phyloP scores from a whole-genome alignment of 37 sponge, comb jelly and placozoan species.

The Cliona cf. orientalis region DNA sequence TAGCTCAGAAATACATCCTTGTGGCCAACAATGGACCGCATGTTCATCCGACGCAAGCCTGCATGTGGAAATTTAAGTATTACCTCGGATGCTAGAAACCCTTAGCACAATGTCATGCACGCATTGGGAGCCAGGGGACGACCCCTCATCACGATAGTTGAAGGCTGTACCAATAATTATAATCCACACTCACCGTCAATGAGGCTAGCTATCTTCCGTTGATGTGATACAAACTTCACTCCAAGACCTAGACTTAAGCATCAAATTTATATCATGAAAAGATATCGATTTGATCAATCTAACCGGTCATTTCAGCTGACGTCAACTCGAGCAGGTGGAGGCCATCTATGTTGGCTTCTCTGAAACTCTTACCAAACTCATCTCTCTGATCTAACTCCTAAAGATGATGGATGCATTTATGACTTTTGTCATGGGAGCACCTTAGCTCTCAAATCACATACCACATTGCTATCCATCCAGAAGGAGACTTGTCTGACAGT shows the following conservation, averaged over 20 bases:
- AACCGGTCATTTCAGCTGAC: conserved; percentile 52
- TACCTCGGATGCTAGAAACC: too few relatives aligned
- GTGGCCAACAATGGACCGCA: conserved; percentile 41
- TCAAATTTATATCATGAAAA: not conserved
- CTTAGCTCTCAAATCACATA: conserved; percentile 25
- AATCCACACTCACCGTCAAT: conserved; percentile 54
- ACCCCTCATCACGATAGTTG: not conserved
- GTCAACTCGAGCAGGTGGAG: conserved; percentile 75
- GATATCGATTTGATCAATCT: not conserved
- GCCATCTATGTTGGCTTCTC: conserved; percentile 52
- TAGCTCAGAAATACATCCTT: conserved; percentile 82
- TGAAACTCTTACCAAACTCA: conserved; percentile 41
- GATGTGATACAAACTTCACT: conserved; percentile 63
- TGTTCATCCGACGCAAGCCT: conserved; percentile 69
- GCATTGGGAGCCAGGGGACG: not conserved
- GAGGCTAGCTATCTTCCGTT: conserved; percentile 35
- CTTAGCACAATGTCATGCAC: too few relatives aligned
- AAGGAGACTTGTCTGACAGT: conserved; percentile 38
- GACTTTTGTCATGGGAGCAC: not conserved
- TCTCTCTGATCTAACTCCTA: conserved; percentile 46
- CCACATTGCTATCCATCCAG: conserved; percentile 72
- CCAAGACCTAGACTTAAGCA: conserved; percentile 70
- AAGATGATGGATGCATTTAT: not conserved
- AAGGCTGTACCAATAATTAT: not conserved
- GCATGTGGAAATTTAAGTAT: not conserved